A percentile compares a stretch with the other conserved stretches of the same genome.
Conservation (phyloP, 2,888 invertebrate species). For the Eudasyphora cyanicolor region DNA sequence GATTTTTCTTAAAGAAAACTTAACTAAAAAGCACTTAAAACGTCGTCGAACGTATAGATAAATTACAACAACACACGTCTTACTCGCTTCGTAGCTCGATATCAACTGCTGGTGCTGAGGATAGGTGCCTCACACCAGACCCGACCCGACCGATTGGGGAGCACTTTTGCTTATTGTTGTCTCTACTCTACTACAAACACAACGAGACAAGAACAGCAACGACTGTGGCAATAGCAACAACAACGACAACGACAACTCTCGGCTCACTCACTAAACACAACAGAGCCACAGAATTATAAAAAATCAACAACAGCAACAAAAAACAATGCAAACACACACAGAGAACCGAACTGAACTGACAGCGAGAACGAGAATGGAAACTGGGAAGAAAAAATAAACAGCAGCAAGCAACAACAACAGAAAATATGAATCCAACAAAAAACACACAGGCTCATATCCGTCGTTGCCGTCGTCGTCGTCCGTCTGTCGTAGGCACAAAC, state of each 20-base stretch:
- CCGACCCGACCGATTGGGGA: slow-evolving; percentile 54
- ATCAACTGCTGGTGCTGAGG: slow-evolving; percentile 74
- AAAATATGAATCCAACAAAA: slow-evolving; percentile 44
- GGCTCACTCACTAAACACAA: slow-evolving; percentile 23
- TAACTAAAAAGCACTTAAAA: slow-evolving; percentile 75
- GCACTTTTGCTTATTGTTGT: slow-evolving; percentile 39
- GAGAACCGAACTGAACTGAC: too few relatives aligned
- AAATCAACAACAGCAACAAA: slow-evolving; percentile 57
- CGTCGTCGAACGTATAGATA: slow-evolving; percentile 67
- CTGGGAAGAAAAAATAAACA: slow-evolving; percentile 46
- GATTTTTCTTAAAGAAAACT: slow-evolving; percentile 59
- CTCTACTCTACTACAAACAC: slow-evolving; percentile 60
- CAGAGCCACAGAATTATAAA: slow-evolving; percentile 41
- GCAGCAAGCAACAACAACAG: slow-evolving; percentile 2
- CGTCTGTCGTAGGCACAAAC: slow-evolving; percentile 33
- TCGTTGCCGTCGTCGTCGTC: too few relatives aligned
- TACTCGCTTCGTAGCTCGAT: slow-evolving; percentile 79
- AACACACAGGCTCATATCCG: slow-evolving; percentile 40
- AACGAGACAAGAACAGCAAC: slow-evolving; percentile 49
- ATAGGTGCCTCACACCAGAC: slow-evolving; percentile 68
- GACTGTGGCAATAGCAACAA: slow-evolving; percentile 50
- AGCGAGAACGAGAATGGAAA: slow-evolving; percentile 64
- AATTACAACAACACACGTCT: slow-evolving; percentile 76
- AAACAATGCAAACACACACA: slow-evolving; percentile 52
- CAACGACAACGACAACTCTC: slow-evolving; percentile 57